Evolutionary conservation across 2,113 vertebrate species (phyloP), one percentile per base, ranked within the genome.

Genomic region (Arothron firmamentum): DNA sequence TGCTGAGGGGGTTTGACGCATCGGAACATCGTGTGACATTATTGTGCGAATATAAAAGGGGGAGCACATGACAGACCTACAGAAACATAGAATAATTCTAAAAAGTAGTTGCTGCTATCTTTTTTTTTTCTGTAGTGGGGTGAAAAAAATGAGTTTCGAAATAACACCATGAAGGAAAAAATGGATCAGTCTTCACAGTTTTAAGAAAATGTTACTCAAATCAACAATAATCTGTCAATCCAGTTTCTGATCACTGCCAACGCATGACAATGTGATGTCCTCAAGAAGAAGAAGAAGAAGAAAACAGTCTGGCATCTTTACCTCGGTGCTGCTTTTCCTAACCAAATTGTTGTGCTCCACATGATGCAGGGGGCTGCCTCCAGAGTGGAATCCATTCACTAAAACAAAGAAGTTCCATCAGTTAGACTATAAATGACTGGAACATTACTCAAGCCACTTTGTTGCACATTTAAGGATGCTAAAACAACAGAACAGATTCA

Each of bases 361-460:
- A 57, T 92, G 95, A 89, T 94, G 92, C 49, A 90, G 83, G 0
- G 93, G 91, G 19, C 93, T 93, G 16, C 92, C 93, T 67, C 93
- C 90, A 4, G 90, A 85, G 84, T 98, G 95, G 87, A 95, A 96
- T 81, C 96, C 96, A 84, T 99, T 99, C 85, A 96, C 96, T 99
- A 90, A 72, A 76, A 84, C 18, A 79, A 19, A 70, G 2, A 10
- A 68, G 3, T 43, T 38, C 34, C 21, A 23, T 23, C 21, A 23
- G 21, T 23, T 23, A 23, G 21, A 23, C 21, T 23, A 23, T 23
- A 2, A 2, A 11, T 38, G 1, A 12, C 34, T 38, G 1, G 8
- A 31, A 31, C 28, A 31, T 31, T 7, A 31, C 28, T 31, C 28
- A 38, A 38, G 12, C 34, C 34, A 10, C 34, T 12, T 11, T 38